Base-by-base conservation (phyloP, 2,888 invertebrate genomes). In the Epirrhoe alternata region DNA sequence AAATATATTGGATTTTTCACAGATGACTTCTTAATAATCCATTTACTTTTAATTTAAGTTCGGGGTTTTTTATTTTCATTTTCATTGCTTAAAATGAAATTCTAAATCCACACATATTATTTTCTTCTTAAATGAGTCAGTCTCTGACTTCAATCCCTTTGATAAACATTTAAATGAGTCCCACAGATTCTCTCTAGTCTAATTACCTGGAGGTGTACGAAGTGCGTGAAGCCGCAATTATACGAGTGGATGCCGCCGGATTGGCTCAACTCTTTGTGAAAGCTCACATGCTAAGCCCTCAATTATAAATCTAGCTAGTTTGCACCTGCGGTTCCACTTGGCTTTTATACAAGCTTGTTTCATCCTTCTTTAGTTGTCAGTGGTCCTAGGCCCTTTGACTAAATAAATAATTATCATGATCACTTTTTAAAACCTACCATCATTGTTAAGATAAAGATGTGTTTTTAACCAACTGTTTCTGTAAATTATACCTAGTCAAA, bases 201-300 rank as follows among this genome's bases (percentile, higher is more conserved):
- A 14, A 45, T 45, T 45, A 14, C 35, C 10, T 35, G 5, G 35
- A 45, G 50, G 31, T 45, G 55, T 16, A 14, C 14, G 8, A 16
- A 45, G 60, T 50, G 65, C 56, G 64, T 61, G 17, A 55, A 55
- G 55, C 56, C 35, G 56, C 65, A 61, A 61, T 65, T 61, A 56
- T 14, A 42, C 61, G 56, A 35, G 30, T 52, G 60, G 60, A 45
- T 61, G 61, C 14, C 45, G 51, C 24, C 35, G 35, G 65, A 52
- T 49, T 49, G 58, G 42, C 24, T 24, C 17, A 17, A 30, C 64
- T 58, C 55, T 56, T 55, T 56, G 59, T 59, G 53, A 17, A 49
- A 14, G 49, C 54, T n/a, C 38, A 35, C 58, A 16, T 12, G 35
- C 12, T 56, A 17, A 56, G 31, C 31, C 45, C 45, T 30, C 49